Evolutionary conservation across 2,888 invertebrate genomes (phyloP), one percentile per base, ranked within the genome.

Genomic region (Steinernema carpocapsae): DNA sequence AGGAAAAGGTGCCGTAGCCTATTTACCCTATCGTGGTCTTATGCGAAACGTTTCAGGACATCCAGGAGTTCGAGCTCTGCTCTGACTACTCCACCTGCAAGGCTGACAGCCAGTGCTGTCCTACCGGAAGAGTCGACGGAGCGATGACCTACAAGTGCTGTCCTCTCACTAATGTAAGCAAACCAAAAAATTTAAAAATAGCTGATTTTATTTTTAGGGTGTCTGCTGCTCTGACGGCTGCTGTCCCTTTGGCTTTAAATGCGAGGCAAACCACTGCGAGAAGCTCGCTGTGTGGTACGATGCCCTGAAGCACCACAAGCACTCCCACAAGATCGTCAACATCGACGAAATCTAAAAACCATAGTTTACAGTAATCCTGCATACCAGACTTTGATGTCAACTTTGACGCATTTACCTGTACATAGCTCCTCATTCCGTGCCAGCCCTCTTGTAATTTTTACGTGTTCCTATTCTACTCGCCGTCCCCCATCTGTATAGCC

Each of bases 241-340:
- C 26, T 56, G 56, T 56, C 56, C 56, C 2, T 3, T 6, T 7
- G 56, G 56, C 6, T 56, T 56, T 17, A 26, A 14, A 6, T 56
- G 56, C 56, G 56, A 56, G 26, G 56, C 12, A 14, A 26, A 26
- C 26, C 19, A 26, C 14, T 56, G 56, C 22, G 22, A 4, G 26
- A 56, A 56, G 56, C 4, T 22, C 26, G 24, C 56, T 7, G n/a
- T 22, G 22, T 56, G 56, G 56, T 56, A 56, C 56, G 56, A 6
- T 14, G 14, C 7, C n/a, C n/a, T n/a, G n/a, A n/a, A n/a, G n/a
- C n/a, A n/a, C n/a, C n/a, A n/a, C n/a, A n/a, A n/a, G n/a, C n/a
- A n/a, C n/a, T n/a, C 14, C 56, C 24, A 19, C 56, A 56, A 14
- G n/a, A 26, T 51, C 51, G 19, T 51, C 51, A 51, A 22, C 56